A percentile compares a stretch with the other conserved stretches of the same genome.
Conservation (phyloP, 2,797 vertebrate genomes). For the Lepidocolaptes lacrymiger region DNA sequence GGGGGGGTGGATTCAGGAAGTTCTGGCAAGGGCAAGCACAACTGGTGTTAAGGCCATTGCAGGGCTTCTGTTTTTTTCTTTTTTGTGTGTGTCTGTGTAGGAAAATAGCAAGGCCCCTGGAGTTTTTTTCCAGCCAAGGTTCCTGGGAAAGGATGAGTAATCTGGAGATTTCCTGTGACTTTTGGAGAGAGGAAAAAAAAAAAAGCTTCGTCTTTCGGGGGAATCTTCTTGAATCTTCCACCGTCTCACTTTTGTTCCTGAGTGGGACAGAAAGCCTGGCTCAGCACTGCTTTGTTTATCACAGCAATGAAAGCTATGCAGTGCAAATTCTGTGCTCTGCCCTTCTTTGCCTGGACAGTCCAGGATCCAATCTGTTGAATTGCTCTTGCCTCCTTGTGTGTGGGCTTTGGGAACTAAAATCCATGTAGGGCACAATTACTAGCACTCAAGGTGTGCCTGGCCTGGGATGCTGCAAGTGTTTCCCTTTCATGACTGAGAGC, state of each 20-base stretch:
- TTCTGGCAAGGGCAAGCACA: slow-evolving; percentile 58
- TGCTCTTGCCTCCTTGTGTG: not conserved
- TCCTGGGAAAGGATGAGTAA: slow-evolving; percentile 67
- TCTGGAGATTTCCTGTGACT: slow-evolving; percentile 63
- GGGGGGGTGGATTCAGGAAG: slow-evolving; percentile 62
- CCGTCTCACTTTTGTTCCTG: not conserved
- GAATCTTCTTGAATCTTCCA: not conserved
- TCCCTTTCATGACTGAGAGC: not conserved
- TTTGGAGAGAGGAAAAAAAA: not conserved
- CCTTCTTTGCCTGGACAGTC: not conserved
- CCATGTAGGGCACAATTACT: accelerated
- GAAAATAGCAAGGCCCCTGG: slow-evolving; percentile 49
- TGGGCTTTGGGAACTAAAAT: not conserved
- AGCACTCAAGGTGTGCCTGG: not conserved
- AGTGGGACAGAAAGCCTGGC: not conserved
- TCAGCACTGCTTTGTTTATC: not conserved
- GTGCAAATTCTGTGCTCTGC: not conserved
- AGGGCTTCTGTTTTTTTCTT: slow-evolving; percentile 22
- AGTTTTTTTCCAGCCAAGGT: slow-evolving; percentile 50
- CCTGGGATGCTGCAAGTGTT: not conserved
- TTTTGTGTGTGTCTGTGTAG: not conserved
- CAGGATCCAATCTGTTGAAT: accelerated
- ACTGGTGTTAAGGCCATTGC: slow-evolving; percentile 64
- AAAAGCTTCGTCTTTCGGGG: not conserved
- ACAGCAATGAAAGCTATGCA: not conserved